A percentile compares a stretch with the other conserved stretches of the same genome.
Evolutionary conservation across 2,888 invertebrate genomes (phyloP).

Genomic region (Caprella mutica): DNA sequence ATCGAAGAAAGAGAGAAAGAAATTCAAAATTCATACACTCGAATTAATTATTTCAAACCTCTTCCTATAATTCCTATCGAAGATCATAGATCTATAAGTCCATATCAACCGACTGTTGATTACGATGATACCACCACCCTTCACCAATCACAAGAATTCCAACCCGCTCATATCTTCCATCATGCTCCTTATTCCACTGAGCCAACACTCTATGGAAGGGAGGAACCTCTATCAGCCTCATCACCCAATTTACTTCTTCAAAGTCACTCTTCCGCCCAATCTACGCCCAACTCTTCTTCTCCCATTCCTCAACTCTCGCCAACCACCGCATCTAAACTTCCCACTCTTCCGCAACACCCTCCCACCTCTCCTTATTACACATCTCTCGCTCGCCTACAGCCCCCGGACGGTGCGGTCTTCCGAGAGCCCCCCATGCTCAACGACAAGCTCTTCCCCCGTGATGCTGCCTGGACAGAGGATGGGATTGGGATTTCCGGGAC

Average conservation of each 20-base stretch:
- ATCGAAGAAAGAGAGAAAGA: too few relatives aligned
- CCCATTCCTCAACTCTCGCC: neutral
- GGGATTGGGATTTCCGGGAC: conserved; percentile 10
- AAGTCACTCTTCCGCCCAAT: too few relatives aligned
- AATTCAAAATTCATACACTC: too few relatives aligned
- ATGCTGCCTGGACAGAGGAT: conserved; percentile 35
- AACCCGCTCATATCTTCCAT: neutral
- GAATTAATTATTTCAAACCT: too few relatives aligned
- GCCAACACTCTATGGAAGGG: neutral
- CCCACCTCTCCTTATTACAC: conserved; percentile 12
- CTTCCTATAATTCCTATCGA: too few relatives aligned
- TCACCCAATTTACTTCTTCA: neutral
- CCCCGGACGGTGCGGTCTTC: conserved; percentile 33
- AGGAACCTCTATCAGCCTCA: neutral
- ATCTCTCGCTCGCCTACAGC: conserved; percentile 16
- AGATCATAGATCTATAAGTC: too few relatives aligned
- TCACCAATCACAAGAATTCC: neutral
- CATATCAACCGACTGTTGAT: too few relatives aligned
- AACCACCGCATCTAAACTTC: neutral
- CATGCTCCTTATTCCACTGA: neutral
- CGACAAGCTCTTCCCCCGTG: conserved; percentile 39
- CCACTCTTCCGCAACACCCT: neutral
- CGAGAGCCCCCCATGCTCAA: conserved; percentile 38
- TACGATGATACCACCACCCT: too few relatives aligned
- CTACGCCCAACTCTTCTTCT: neutral